These are phyloP conservation scores for Camptogramma bilineatum DNA, from an alignment of 2,888 invertebrate species.

Conservation along the genomic window DNA sequence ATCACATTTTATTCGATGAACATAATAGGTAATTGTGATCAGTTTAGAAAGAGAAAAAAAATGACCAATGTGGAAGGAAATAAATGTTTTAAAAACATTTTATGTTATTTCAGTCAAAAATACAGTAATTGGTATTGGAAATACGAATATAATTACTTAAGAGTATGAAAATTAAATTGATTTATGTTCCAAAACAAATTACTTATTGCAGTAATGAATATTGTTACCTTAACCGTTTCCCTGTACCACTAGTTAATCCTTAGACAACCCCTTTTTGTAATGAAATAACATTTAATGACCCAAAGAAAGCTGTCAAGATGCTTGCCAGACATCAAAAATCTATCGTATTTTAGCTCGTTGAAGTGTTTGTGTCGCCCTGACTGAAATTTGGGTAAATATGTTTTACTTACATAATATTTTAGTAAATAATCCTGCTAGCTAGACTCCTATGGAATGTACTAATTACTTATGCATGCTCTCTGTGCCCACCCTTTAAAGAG, in stretches of 20 bases:
- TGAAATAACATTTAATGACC: conserved; percentile 43
- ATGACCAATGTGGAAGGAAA: conserved; percentile 82
- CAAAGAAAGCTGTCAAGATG: conserved; percentile 85
- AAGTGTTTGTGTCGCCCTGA: conserved; percentile 83
- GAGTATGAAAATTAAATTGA: neutral
- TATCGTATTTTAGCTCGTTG: conserved; percentile 71
- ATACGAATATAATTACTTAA: neutral
- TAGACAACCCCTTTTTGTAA: conserved; percentile 21
- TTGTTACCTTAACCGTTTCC: conserved; percentile 12
- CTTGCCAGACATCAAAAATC: conserved; percentile 72
- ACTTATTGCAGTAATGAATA: neutral
- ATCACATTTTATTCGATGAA: conserved; percentile 55
- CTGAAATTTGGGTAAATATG: conserved; percentile 83
- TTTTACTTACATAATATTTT: conserved; percentile 78
- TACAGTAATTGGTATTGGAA: conserved; percentile 50
- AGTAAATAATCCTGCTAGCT: conserved; percentile 76
- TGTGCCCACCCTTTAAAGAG: conserved; percentile 69
- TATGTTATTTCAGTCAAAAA: conserved; percentile 59
- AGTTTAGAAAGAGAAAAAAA: conserved; percentile 61
- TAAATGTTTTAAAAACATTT: conserved; percentile 80
- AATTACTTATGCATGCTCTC: conserved; percentile 78
- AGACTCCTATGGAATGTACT: conserved; percentile 81
- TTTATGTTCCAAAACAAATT: conserved; percentile 21
- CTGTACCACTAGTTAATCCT: conserved; percentile 21
- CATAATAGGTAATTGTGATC: conserved; percentile 72